Conservation (phyloP, 2,113 vertebrate genomes). For the Monarcha castaneiventris region DNA sequence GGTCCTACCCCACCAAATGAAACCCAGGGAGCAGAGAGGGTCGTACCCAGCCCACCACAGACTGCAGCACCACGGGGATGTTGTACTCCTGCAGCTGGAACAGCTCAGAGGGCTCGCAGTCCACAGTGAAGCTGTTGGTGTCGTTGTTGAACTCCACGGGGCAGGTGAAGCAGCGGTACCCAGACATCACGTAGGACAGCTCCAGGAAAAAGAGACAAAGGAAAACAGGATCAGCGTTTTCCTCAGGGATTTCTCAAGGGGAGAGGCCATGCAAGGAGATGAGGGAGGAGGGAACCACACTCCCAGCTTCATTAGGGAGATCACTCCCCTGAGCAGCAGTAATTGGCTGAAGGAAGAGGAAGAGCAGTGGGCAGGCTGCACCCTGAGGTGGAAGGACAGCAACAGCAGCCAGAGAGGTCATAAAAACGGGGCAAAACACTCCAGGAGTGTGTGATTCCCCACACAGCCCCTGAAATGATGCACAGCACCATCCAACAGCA, state of each 20-base stretch:
- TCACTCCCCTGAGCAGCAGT: not conserved
- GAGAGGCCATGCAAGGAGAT: not conserved
- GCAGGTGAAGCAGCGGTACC: slow-evolving; percentile 95
- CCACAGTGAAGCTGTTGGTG: slow-evolving; percentile 95
- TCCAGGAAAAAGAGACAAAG: not conserved
- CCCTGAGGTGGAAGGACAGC: not conserved
- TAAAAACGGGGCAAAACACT: not conserved
- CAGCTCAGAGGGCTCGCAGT: slow-evolving; percentile 91
- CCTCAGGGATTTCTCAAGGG: not conserved
- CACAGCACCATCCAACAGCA: not conserved
- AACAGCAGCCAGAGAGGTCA: not conserved
- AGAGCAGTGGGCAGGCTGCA: not conserved
- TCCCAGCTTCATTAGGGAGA: not conserved
- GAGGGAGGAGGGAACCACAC: not conserved
- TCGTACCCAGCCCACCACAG: slow-evolving; percentile 89
- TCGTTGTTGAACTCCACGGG: slow-evolving; percentile 98
- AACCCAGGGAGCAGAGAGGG: not conserved
- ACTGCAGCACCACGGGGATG: slow-evolving; percentile 84
- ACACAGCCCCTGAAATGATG: not conserved
- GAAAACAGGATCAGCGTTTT: not conserved
- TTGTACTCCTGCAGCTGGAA: slow-evolving; percentile 93
- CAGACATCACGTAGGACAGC: slow-evolving; percentile 95
- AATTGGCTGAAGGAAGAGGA: not conserved
- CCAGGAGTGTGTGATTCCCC: not conserved
- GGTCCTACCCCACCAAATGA: not conserved